A percentile compares a stretch with the other conserved stretches of the same genome.
Evolutionary conservation across 2,113 vertebrate species (phyloP).

Genomic region (Passerina amoena): DNA sequence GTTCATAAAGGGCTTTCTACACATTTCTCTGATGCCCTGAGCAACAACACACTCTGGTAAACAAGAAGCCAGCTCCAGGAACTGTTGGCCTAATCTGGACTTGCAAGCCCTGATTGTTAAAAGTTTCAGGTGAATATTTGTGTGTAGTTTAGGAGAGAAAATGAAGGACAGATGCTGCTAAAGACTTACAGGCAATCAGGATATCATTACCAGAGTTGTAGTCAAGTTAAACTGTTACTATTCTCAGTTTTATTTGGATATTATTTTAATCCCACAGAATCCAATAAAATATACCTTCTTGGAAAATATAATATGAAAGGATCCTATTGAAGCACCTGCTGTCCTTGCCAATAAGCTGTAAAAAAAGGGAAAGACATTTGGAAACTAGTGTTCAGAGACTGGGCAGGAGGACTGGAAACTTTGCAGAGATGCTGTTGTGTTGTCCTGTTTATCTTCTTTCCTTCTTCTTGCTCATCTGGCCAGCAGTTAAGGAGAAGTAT

Average conservation of each 20-base stretch:
- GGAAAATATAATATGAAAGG: constrained; percentile 22
- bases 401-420: constrained; percentile 55
- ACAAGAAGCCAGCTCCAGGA: not conserved
- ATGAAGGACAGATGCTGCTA: not conserved
- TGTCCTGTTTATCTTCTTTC: constrained; percentile 55
- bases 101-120: not conserved
- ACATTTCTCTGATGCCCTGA: not conserved
- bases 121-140: not conserved
- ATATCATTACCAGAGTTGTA: not conserved
- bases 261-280: not conserved
- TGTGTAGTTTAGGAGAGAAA: not conserved
- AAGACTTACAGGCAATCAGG: not conserved
- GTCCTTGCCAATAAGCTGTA: constrained; percentile 17
- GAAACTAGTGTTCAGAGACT: constrained; percentile 45
- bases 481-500: constrained; percentile 10
- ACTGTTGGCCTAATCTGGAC: not conserved
- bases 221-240: not conserved
- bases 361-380: constrained; percentile 35
- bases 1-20: not conserved
- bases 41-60: not conserved
- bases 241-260: constrained; percentile 34
- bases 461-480: constrained; percentile 26
- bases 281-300: constrained; percentile 29
- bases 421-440: constrained; percentile 40
- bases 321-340: constrained; percentile 14